These are phyloP conservation scores for Armadillidium nasatum DNA, from an alignment of 1,140 invertebrate species.

Conservation along the genomic window DNA sequence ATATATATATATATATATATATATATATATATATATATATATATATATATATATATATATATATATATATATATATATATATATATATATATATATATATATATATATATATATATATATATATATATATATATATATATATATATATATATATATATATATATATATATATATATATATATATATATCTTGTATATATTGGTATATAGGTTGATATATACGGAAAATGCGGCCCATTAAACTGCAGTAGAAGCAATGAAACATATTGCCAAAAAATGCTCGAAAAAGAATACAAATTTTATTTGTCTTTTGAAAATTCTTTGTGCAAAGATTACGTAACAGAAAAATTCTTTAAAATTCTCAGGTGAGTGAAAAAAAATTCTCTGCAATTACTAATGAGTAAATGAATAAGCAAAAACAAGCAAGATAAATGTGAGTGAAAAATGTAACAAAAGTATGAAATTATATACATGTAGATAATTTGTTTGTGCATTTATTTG, in stretches of 20 bases:
- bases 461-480: not conserved
- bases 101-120: too few species aligned
- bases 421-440: not conserved
- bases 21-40: too few species aligned
- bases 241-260: conserved; percentile 35
- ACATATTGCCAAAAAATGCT: conserved; percentile 46
- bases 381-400: not conserved
- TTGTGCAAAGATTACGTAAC: conserved; percentile 51
- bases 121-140: not conserved
- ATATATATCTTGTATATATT: conserved; percentile 51
- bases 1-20: too few species aligned
- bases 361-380: conserved; percentile 33
- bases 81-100: too few species aligned
- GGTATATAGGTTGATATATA: conserved; percentile 57
- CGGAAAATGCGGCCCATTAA: conserved; percentile 51
- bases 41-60: too few species aligned
- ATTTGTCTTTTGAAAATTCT: conserved; percentile 56
- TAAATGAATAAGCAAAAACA: not conserved
- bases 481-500: too few species aligned
- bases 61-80: too few species aligned
- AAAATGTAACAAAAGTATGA: not conserved
- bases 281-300: conserved; percentile 52
- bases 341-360: conserved; percentile 48
- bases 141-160: conserved; percentile 22
- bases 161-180: conserved; percentile 26